Conservation (phyloP, 2,888 invertebrate genomes). For the Athalia circularis region DNA sequence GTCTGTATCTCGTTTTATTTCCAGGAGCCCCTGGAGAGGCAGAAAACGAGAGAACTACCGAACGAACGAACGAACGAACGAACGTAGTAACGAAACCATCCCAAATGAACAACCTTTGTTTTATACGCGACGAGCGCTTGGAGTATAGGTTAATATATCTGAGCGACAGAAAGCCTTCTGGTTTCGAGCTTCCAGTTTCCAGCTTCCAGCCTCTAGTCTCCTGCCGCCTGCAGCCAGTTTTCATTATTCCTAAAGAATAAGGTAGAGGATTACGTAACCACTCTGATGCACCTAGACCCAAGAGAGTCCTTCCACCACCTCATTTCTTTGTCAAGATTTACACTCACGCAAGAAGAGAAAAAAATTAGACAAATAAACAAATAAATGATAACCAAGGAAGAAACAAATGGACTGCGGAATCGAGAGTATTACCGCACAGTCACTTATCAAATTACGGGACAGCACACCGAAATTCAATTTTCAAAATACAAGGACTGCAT, state of each 20-base stretch:
- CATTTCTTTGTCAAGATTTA: conserved; percentile 26
- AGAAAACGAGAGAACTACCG: background rate
- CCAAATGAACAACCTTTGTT: conserved; percentile 43
- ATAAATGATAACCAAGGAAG: too few species aligned
- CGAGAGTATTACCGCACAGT: background rate
- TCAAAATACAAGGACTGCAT: background rate
- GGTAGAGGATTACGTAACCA: conserved; percentile 40
- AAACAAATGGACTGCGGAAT: too few species aligned
- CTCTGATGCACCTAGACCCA: conserved; percentile 40
- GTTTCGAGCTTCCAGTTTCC: background rate
- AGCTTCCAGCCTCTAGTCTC: conserved; percentile 9
- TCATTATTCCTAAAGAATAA: conserved; percentile 41
- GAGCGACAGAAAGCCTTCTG: conserved; percentile 24
- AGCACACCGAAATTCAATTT: background rate
- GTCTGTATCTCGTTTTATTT: conserved; percentile 30
- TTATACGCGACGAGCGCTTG: conserved; percentile 37
- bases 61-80: conserved; percentile 18
- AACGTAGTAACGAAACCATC: conserved; percentile 42
- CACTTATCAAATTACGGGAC: conserved; percentile 1
- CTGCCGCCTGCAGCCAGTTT: conserved; percentile 33
- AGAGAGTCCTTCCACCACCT: conserved; percentile 39
- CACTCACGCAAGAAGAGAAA: background rate
- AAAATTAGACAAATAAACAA: background rate
- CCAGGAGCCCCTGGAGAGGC: conserved; percentile 30
- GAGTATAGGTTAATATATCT: conserved; percentile 41